A percentile compares a stretch with the other conserved stretches of the same genome.
Conservation (phyloP, 2,888 invertebrate genomes). For the Noctua pronuba region DNA sequence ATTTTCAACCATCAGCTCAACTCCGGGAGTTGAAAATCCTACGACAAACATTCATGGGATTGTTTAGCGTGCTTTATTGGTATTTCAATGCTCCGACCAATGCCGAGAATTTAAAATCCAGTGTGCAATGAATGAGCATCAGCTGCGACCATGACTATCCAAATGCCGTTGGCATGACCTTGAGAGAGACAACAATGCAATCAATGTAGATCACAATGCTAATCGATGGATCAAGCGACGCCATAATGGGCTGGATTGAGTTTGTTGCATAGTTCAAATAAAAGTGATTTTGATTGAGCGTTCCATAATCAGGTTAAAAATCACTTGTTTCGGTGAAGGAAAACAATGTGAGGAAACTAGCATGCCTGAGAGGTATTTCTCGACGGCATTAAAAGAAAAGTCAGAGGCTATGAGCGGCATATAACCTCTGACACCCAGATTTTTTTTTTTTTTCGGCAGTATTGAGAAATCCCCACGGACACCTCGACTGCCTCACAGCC, state of each 20-base stretch:
- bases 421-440: too few relatives aligned
- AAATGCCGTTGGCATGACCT: conserved; percentile 31
- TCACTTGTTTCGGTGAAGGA: too few relatives aligned
- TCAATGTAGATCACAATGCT: conserved; percentile 12
- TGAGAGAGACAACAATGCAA: conserved; percentile 21
- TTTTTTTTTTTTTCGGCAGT: too few relatives aligned
- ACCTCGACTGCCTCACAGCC: too few relatives aligned
- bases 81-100: not conserved
- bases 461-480: too few relatives aligned
- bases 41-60: not conserved
- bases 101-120: not conserved
- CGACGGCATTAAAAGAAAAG: too few relatives aligned
- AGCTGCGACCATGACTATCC: not conserved
- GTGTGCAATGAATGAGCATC: not conserved
- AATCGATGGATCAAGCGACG: not conserved
- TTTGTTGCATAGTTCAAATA: not conserved
- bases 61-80: not conserved
- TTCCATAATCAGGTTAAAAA: not conserved
- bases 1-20: not conserved
- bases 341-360: too few relatives aligned
- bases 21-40: not conserved
- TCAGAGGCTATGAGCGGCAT: too few relatives aligned
- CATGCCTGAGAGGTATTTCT: too few relatives aligned
- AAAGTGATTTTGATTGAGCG: not conserved
- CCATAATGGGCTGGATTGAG: not conserved